Evolutionary conservation across 2,113 vertebrate genomes (phyloP).

Genomic region (Sapajus apella): DNA sequence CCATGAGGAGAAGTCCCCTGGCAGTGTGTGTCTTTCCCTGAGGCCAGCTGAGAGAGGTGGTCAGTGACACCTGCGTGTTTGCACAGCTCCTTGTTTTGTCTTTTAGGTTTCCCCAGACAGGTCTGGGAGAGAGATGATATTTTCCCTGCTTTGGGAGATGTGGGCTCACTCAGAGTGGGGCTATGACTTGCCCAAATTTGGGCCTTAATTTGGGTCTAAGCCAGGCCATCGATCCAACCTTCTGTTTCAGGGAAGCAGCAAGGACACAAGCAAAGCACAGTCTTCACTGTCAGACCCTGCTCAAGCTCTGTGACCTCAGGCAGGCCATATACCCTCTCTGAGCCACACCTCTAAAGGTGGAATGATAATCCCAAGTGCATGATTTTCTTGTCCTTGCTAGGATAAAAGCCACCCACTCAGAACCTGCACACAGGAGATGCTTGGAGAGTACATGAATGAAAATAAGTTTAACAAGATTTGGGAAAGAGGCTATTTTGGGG

Average conservation of each 20-base stretch:
- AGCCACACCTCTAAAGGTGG: not conserved
- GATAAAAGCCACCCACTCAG: not conserved
- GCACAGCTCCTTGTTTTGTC: not conserved
- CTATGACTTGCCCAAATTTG: not conserved
- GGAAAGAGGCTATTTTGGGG: not conserved
- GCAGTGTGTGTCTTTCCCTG: not conserved
- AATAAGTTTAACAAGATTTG: not conserved
- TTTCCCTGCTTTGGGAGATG: not conserved
- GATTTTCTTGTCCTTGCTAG: not conserved
- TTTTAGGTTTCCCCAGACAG: not conserved
- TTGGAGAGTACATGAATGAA: not conserved
- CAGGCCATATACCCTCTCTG: not conserved
- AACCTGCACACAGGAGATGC: not conserved
- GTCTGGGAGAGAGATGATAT: not conserved
- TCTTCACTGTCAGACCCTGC: rapidly evolving
- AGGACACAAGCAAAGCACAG: rapidly evolving
- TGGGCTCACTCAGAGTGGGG: not conserved
- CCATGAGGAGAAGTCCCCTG: not conserved
- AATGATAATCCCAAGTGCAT: not conserved
- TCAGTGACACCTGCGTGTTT: not conserved
- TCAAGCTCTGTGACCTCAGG: not conserved
- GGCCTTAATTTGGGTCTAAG: not conserved
- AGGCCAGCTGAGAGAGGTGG: not conserved
- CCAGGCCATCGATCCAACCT: not conserved
- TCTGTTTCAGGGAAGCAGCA: not conserved